A percentile compares a stretch with the other conserved stretches of the same genome.
These are phyloP conservation scores for Melikaiella ostensackeni DNA, from an alignment of 2,888 invertebrate genomes.

Conservation along the genomic window DNA sequence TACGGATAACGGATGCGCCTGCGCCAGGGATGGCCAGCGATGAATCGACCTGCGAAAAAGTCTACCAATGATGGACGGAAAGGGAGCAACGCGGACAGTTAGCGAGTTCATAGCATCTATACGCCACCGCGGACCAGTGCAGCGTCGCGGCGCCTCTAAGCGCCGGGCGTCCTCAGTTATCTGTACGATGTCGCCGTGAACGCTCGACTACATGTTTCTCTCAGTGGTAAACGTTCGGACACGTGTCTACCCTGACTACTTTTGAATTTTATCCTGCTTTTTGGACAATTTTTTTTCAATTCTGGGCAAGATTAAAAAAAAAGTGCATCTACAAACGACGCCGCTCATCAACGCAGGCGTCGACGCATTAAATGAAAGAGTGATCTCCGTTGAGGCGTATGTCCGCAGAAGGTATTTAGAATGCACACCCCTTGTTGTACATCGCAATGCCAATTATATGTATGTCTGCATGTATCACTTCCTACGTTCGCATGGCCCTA, in stretches of 20 bases:
- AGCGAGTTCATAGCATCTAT: conserved; percentile 42
- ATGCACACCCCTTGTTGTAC: not conserved
- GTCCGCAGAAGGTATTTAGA: conserved; percentile 64
- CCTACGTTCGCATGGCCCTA: not conserved
- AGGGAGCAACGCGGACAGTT: conserved; percentile 52
- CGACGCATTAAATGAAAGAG: conserved; percentile 58
- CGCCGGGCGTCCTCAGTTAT: conserved; percentile 62
- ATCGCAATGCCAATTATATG: not conserved
- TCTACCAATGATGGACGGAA: conserved; percentile 57
- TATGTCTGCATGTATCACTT: not conserved
- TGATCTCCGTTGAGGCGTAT: conserved; percentile 60
- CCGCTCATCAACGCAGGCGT: conserved; percentile 40
- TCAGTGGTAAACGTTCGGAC: conserved; percentile 41
- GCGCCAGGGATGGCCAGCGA: conserved; percentile 61
- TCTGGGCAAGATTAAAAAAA: not conserved
- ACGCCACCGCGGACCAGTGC: conserved; percentile 46
- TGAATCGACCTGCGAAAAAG: conserved; percentile 74
- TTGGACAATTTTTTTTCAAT: not conserved
- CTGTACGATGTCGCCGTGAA: conserved; percentile 73
- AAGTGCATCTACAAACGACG: conserved; percentile 31
- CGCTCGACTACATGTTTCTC: conserved; percentile 47
- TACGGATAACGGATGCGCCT: conserved; percentile 53
- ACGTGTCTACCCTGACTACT: conserved; percentile 43
- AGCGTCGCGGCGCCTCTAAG: conserved; percentile 56
- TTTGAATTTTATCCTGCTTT: not conserved